Evolutionary conservation across 2,113 vertebrate genomes (phyloP).

Genomic region (Stigmatopora nigra): DNA sequence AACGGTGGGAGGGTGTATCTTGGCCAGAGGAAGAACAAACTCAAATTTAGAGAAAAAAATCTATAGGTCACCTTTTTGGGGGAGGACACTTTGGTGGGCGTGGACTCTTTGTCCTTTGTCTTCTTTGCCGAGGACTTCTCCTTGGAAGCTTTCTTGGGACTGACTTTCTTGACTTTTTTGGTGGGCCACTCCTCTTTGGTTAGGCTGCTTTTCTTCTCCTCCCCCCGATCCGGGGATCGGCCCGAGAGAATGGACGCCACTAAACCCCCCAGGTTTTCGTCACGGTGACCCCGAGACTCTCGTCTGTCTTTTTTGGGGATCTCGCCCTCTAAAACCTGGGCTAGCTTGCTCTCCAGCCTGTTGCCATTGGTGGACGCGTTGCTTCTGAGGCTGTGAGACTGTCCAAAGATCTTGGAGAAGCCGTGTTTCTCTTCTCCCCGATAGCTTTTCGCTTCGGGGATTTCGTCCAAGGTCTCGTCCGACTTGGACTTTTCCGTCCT

Average conservation of each 20-base stretch:
- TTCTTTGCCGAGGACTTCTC: conserved; percentile 47
- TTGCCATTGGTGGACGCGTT: conserved; percentile 55
- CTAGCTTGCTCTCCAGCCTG: conserved; percentile 59
- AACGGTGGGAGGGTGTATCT: too few species aligned
- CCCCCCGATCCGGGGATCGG: conserved; percentile 33
- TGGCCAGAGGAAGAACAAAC: background rate
- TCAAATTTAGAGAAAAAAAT: conserved; percentile 1
- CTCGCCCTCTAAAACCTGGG: conserved; percentile 67
- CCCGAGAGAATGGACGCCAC: conserved; percentile 57
- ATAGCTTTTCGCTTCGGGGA: conserved; percentile 28
- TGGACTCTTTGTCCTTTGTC: conserved; percentile 33
- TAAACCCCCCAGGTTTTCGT: conserved; percentile 60
- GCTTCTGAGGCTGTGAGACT: conserved; percentile 44
- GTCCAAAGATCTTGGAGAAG: conserved; percentile 46
- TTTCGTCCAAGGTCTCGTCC: conserved; percentile 47
- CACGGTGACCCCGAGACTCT: conserved; percentile 41
- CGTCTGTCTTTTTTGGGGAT: conserved; percentile 64
- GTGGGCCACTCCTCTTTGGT: conserved; percentile 65
- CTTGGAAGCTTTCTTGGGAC: conserved; percentile 54
- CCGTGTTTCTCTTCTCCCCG: conserved; percentile 47
- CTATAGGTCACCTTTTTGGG: conserved; percentile 62
- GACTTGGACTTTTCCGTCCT: conserved; percentile 38
- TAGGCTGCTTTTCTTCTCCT: conserved; percentile 61
- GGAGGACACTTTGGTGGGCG: conserved; percentile 35
- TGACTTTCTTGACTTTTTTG: conserved; percentile 66